Base-by-base conservation (phyloP, 2,113 vertebrate genomes). In the Rana temporaria region DNA sequence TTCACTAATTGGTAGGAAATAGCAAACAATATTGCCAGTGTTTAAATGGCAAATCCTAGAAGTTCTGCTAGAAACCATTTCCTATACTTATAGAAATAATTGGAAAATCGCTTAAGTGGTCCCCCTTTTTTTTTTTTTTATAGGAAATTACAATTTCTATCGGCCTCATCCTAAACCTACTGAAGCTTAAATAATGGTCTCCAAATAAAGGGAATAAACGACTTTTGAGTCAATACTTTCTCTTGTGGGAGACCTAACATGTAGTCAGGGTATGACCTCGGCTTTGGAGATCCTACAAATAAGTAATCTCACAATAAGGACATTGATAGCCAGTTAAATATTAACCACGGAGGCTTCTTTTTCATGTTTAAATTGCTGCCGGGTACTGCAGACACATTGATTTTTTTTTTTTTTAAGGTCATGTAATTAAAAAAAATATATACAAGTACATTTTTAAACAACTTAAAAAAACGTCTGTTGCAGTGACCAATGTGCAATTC, bases 261-360 rank as follows among this genome's bases (percentile, higher is more conserved):
- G 42, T 19, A 53, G 62, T 6, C 16, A 59, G 34, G n/a, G 32
- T 59, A 19, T 68, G 81, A 83, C 81, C 81, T 76, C 64, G 34
- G 32, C 6, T 60, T 74, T 82, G 34, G 8, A 38, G 69, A 55
- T 4, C 53, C 19, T 48, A 68, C 62, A 76, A 24, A 20, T 60
- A 26, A 57, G 81, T 26, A 3, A 78, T 16, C 59, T 69, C 17
- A 86, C 90, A 90, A 91, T 88, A 76, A 80, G 52, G 65, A 86
- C 90, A 93, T 94, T 94, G 91, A 93, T 79, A 86, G 80, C 38
- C 86, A 87, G 93, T 96, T 95, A 91, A 96, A 93, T 90, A 91
- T 95, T 91, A 92, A 88, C 76, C 80, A 56, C 18, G 70, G 20
- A 4, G 71, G 32, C 71, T 74, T 59, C 71, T 60, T 48, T 48